phyloP scores from a whole-genome alignment of 2,797 vertebrate genomes.

The Eurystomus glaucurus region DNA sequence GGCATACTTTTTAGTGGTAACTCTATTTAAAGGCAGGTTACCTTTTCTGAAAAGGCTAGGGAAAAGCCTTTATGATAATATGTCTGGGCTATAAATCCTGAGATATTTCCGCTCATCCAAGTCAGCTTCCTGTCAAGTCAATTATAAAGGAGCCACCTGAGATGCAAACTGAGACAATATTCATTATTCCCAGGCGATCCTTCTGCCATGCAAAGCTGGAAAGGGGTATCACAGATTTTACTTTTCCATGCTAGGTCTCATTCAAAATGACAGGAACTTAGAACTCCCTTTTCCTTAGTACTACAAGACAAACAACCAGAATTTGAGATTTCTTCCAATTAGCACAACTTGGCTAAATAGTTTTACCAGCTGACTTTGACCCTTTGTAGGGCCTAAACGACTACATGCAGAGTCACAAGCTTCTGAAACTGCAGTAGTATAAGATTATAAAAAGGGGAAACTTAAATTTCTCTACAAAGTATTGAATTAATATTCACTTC shows the following conservation, averaged over 20 bases:
- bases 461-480: neutral
- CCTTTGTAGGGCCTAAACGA: neutral
- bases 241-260: neutral
- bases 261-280: neutral
- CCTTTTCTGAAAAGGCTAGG: neutral
- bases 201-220: neutral
- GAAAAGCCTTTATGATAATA: neutral
- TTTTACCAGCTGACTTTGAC: neutral
- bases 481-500: neutral
- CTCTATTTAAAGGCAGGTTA: neutral
- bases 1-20: neutral
- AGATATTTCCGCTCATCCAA: neutral
- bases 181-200: neutral
- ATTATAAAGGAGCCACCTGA: neutral
- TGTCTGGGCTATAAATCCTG: neutral
- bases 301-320: neutral
- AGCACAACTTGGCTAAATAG: neutral
- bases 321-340: neutral
- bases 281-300: neutral
- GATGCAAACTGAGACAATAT: neutral
- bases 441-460: neutral
- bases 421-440: neutral
- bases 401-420: neutral
- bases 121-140: neutral
- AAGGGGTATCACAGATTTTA: neutral